phyloP scores from a whole-genome alignment of 35 echinoderm and acorn worm genomes.

The Stichopus chloronotus region DNA sequence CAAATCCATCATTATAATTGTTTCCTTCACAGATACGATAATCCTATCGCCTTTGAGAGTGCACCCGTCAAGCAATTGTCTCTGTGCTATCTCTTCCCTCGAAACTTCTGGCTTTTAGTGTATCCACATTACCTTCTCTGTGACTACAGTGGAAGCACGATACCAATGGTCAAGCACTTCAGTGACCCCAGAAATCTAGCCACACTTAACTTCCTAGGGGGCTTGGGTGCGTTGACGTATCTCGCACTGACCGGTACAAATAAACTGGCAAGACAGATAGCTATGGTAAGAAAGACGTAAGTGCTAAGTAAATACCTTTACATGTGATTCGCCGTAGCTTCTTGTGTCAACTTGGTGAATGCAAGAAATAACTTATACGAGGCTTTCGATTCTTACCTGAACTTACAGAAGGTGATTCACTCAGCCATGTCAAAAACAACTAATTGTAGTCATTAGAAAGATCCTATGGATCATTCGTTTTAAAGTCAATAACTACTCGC shows the following conservation, averaged over 20 bases:
- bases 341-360: too few species aligned
- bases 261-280: background rate
- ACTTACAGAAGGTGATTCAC: too few species aligned
- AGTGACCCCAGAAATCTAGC: slow-evolving; percentile 44
- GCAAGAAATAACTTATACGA: too few species aligned
- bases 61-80: background rate
- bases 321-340: too few species aligned
- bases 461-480: too few species aligned
- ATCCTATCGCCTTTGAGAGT: slow-evolving; percentile 15
- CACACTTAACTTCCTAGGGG: slow-evolving; percentile 27
- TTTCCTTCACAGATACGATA: slow-evolving; percentile 21
- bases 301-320: too few species aligned
- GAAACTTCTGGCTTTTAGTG: slow-evolving; percentile 21
- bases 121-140: background rate
- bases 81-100: slow-evolving; percentile 36
- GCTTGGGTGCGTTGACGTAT: slow-evolving; percentile 1
- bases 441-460: too few species aligned
- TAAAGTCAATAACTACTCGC: too few species aligned
- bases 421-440: too few species aligned
- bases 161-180: slow-evolving; percentile 28
- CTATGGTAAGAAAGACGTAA: slow-evolving; percentile 27
- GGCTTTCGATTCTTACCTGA: too few species aligned
- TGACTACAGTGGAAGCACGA: slow-evolving; percentile 45
- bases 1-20: too few species aligned
- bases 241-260: slow-evolving; percentile 13